Evolutionary conservation across 1,140 invertebrate genomes (phyloP), one percentile per base, ranked within the genome.

Genomic region (Lutraria rhynchaena): DNA sequence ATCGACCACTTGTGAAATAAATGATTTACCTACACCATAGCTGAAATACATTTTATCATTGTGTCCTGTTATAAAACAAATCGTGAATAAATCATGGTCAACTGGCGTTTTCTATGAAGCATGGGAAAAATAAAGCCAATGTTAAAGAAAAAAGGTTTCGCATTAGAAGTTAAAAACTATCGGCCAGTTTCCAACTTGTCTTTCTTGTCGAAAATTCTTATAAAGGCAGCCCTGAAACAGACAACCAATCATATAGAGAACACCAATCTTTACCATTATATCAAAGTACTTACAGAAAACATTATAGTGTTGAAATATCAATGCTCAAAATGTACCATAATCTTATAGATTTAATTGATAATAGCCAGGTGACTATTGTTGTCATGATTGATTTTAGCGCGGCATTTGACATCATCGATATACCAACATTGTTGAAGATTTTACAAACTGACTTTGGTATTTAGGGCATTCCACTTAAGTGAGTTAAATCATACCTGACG

Each of bases 141-240:
- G 27, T 73, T 73, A 49, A 53, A 55, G 69, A 73, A 73, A 33
- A 70, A 73, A 73, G 51, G 69, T 3, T 46, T 73, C 33, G 49
- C 51, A n/a, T 33, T 73, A 29, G 37, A 70, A 70, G 41, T 67
- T 33, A 29, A 69, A 24, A 69, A 69, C 46, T 73, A 73, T 73
- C 51, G 69, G 19, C 49, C 13, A 29, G 71, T 73, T 11, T 73
- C 69, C 31, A 69, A 69, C 33, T 22, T 73, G 35, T 27, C 7
- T 19, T 73, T 73, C 55, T 22, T 73, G 13, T 33, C 9, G 29
- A 73, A 70, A 55, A 31, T 49, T 53, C 22, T 55, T 73, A 49
- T 55, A 33, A 73, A 73, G n/a, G 46, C 69, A 29, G 46, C 69
- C 17, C 24, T 73, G 33, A 5, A 53, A 35, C 41, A 49, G 33